phyloP scores from a whole-genome alignment of 2,888 invertebrate species.

The Agelastica alni region DNA sequence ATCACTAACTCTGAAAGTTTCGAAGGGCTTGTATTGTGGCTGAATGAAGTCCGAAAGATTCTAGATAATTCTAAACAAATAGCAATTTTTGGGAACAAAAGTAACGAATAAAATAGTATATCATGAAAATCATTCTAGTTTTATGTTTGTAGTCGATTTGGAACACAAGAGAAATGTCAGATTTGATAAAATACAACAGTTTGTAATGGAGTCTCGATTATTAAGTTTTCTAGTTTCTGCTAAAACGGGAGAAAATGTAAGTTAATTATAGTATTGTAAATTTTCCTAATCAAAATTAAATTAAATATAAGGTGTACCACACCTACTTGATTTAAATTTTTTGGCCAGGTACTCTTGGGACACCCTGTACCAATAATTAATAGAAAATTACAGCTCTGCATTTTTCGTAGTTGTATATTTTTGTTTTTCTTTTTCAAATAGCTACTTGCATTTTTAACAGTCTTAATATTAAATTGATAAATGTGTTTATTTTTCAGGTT shows the following conservation, averaged over 20 bases:
- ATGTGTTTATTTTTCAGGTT: constrained; percentile 60
- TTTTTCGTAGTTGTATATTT: too few relatives aligned
- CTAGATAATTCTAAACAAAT: constrained; percentile 53
- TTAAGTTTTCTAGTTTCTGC: constrained; percentile 69
- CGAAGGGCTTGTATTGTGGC: constrained; percentile 75
- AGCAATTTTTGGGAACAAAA: constrained; percentile 69
- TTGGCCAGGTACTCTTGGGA: too few relatives aligned
- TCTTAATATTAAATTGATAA: not conserved
- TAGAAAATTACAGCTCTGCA: too few relatives aligned
- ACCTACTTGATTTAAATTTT: too few relatives aligned
- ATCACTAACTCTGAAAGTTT: constrained; percentile 81
- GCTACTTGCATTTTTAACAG: not conserved
- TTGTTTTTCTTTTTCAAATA: not conserved
- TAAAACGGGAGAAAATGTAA: constrained; percentile 74
- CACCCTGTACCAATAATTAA: too few relatives aligned
- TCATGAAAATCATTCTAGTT: not conserved
- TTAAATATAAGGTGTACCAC: too few relatives aligned
- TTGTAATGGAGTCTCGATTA: constrained; percentile 67
- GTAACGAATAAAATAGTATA: constrained; percentile 48
- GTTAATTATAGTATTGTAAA: too few relatives aligned
- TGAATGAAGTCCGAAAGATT: constrained; percentile 59
- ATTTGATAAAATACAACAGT: constrained; percentile 66
- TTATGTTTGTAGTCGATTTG: constrained; percentile 60
- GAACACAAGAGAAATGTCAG: constrained; percentile 74
- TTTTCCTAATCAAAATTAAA: too few relatives aligned